A percentile compares a stretch with the other conserved stretches of the same genome.
Conservation (phyloP, 1,140 invertebrate genomes). For the Telenomus remus region DNA sequence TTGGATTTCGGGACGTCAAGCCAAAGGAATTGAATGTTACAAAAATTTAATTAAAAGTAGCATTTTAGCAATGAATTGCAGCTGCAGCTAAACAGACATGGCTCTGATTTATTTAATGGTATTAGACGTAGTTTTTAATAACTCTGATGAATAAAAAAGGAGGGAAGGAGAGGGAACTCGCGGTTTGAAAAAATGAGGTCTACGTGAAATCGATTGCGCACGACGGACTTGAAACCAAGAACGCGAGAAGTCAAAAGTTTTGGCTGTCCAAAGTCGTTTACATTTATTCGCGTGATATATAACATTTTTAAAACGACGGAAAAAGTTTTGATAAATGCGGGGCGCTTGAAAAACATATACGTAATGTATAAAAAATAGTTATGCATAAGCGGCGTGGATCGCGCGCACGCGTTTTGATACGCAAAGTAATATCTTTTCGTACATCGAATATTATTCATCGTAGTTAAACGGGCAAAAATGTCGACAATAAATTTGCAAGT, state of each 20-base stretch:
- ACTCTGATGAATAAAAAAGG: not conserved
- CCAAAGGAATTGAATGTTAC: constrained; percentile 40
- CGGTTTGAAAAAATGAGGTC: not conserved
- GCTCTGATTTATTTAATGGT: constrained; percentile 44
- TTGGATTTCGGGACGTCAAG: constrained; percentile 32
- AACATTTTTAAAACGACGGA: constrained; percentile 42
- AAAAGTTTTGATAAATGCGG: constrained; percentile 56
- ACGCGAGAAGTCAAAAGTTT: constrained; percentile 7
- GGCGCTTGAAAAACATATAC: constrained; percentile 51
- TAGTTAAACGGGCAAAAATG: constrained; percentile 60
- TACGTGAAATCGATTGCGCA: not conserved
- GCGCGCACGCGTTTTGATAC: constrained; percentile 50
- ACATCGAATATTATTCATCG: constrained; percentile 61
- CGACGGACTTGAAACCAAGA: constrained; percentile 20
- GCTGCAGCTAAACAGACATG: constrained; percentile 20
- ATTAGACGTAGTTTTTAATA: constrained; percentile 28
- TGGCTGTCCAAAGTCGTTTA: constrained; percentile 28
- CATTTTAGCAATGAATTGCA: constrained; percentile 13
- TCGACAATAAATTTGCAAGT: constrained; percentile 60
- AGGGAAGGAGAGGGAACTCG: no score
- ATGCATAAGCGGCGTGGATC: constrained; percentile 18
- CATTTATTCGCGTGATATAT: constrained; percentile 48
- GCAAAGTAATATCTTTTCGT: constrained; percentile 58
- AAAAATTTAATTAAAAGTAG: constrained; percentile 43
- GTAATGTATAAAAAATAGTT: constrained; percentile 57